Evolutionary conservation across 2,113 vertebrate genomes (phyloP), one percentile per base, ranked within the genome.

Genomic region (Tinamus guttatus): DNA sequence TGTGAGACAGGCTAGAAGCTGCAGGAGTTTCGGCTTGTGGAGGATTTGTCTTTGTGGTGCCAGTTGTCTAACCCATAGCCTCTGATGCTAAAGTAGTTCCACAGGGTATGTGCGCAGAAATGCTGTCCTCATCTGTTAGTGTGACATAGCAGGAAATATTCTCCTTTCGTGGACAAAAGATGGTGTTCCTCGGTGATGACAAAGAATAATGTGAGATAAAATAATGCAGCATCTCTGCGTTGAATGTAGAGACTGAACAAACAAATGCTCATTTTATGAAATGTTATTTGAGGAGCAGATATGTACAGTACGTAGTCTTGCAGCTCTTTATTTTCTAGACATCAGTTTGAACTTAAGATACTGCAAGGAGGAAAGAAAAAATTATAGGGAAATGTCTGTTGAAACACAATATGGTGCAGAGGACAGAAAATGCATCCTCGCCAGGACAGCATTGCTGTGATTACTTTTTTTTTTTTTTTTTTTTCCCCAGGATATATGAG

Each of bases 21-120:
- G 13, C 34, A 8, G 11, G 36, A 11, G 22, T 78, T 68, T 49
- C 40, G 14, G 2, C 32, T 41, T 43, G 28, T 7, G 40, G 82
- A 27, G 41, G 64, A n/a, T 27, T 68, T 38, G 30, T n/a, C 52
- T 82, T 21, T n/a, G 28, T 45, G 34, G 19, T 70, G 40, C 58
- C 75, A 5, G 25, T 78, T 14, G 8, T 54, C 49, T 34, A 47
- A 43, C 10, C 47, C 22, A 74, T 36, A 22, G 36, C 54, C 15
- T 14, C 18, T 78, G 8, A 20, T 36, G 22, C 59, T 81, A 0
- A 52, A 60, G 32, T 5, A 28, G 20, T 74, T n/a, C 24, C 47
- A 11, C 1, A 2, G 9, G 21, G 14, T 32, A 0, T 2, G 1
- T 32, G 34, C 38, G 2, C 1, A 2, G 85, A 28, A 7, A 24